Evolutionary conservation across 2,113 vertebrate genomes (phyloP).

Genomic region (Cervus canadensis): DNA sequence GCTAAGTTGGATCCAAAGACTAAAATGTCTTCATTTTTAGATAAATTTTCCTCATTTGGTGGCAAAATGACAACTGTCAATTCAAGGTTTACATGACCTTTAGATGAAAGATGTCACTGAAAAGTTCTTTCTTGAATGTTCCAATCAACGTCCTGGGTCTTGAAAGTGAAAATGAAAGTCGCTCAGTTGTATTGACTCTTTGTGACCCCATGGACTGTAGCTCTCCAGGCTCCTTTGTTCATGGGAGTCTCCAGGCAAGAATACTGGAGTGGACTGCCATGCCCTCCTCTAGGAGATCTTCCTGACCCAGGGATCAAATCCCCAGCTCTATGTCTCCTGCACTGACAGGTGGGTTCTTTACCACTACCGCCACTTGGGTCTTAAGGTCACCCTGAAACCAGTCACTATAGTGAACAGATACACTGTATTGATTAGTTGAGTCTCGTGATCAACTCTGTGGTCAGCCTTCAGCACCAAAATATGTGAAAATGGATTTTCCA

Average conservation of each 20-base stretch:
- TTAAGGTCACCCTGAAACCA: neutral
- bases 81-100: neutral
- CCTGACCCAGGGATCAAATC: neutral
- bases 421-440: neutral
- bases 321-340: neutral
- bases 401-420: neutral
- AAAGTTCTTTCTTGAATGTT: neutral
- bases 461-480: neutral
- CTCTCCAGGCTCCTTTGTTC: neutral
- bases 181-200: neutral
- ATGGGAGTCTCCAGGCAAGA: neutral
- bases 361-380: neutral
- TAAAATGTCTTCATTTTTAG: neutral
- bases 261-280: neutral
- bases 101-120: neutral
- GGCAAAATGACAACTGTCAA: neutral
- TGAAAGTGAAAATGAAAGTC: neutral
- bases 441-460: neutral
- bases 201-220: neutral
- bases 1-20: neutral
- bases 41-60: neutral
- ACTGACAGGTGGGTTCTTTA: neutral
- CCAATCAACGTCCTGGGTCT: neutral
- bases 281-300: neutral
- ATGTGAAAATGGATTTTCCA: neutral